These are phyloP conservation scores for Pteria penguin DNA, from an alignment of 2,888 invertebrate species.

Conservation along the genomic window DNA sequence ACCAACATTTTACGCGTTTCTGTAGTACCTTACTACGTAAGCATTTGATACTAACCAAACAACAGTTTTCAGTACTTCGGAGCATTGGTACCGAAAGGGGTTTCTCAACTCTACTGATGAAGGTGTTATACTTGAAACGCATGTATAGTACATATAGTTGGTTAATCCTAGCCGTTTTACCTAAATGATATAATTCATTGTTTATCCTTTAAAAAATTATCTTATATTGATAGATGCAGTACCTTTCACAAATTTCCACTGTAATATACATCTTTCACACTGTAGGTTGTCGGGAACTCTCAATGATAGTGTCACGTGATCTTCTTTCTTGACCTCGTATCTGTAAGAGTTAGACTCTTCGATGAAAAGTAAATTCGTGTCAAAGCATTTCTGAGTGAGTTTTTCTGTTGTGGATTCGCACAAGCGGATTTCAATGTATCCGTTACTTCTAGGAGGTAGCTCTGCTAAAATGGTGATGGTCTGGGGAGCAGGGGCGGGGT, in stretches of 20 bases:
- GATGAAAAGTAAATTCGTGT: conserved; percentile 4
- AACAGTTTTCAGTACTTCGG: too few relatives aligned
- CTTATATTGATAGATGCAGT: too few relatives aligned
- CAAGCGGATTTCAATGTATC: conserved; percentile 12
- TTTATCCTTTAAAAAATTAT: too few relatives aligned
- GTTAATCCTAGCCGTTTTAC: too few relatives aligned
- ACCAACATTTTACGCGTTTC: too few relatives aligned
- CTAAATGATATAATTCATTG: too few relatives aligned
- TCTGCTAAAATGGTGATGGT: neutral
- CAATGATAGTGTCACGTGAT: neutral
- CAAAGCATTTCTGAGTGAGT: conserved; percentile 7
- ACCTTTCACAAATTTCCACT: conserved; percentile 18
- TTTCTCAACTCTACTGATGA: too few relatives aligned
- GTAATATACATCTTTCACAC: conserved; percentile 13
- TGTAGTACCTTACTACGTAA: too few relatives aligned
- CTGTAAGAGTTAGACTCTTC: neutral
- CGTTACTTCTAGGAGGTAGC: neutral
- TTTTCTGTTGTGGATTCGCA: conserved; percentile 5
- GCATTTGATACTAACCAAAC: too few relatives aligned
- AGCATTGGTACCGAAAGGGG: too few relatives aligned
- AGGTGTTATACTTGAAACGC: too few relatives aligned
- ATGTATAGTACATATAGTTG: too few relatives aligned
- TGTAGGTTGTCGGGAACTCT: neutral
- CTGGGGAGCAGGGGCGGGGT: neutral
- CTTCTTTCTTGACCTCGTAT: neutral